These are phyloP conservation scores for Cerceris rybyensis DNA, from an alignment of 2,888 invertebrate species.

Conservation along the genomic window DNA sequence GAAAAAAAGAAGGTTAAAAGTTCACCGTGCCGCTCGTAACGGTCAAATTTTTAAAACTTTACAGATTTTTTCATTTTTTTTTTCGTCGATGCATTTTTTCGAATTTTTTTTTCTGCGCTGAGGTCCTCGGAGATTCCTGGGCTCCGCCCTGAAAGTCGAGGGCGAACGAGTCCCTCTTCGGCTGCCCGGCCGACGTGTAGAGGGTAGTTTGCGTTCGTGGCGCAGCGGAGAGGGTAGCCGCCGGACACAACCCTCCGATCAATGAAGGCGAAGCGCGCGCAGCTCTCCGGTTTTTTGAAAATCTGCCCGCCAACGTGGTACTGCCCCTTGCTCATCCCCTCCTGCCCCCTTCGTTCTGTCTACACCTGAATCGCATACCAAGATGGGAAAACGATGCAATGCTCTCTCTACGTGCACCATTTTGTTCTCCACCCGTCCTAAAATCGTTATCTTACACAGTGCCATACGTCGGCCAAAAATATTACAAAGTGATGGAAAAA, in stretches of 20 bases:
- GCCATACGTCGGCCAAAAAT: constrained; percentile 19
- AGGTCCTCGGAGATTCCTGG: constrained; percentile 68
- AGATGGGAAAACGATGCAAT: constrained; percentile 64
- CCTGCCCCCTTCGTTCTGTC: constrained; percentile 39
- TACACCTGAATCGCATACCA: constrained; percentile 69
- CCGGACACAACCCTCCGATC: constrained; percentile 75
- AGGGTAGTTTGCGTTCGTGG: constrained; percentile 70
- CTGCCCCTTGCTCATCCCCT: constrained; percentile 67
- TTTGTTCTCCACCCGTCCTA: constrained; percentile 57
- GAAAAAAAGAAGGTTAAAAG: constrained; percentile 22
- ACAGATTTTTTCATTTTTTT: constrained; percentile 48
- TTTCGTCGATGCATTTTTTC: constrained; percentile 48
- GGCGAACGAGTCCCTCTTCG: constrained; percentile 73
- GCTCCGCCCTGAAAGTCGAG: constrained; percentile 79
- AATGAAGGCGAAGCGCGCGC: constrained; percentile 80
- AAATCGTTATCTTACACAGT: constrained; percentile 53
- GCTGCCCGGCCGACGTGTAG: constrained; percentile 68
- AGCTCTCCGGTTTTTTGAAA: constrained; percentile 79
- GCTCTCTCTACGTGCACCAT: constrained; percentile 57
- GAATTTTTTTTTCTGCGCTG: constrained; percentile 49
- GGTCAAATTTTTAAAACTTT: constrained; percentile 28
- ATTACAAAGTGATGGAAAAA: neutral
- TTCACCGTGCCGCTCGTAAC: neutral
- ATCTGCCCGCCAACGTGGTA: constrained; percentile 78
- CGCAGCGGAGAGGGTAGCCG: constrained; percentile 69